Base-by-base conservation (phyloP, 2,888 invertebrate species). In the Bellardia pandia region DNA sequence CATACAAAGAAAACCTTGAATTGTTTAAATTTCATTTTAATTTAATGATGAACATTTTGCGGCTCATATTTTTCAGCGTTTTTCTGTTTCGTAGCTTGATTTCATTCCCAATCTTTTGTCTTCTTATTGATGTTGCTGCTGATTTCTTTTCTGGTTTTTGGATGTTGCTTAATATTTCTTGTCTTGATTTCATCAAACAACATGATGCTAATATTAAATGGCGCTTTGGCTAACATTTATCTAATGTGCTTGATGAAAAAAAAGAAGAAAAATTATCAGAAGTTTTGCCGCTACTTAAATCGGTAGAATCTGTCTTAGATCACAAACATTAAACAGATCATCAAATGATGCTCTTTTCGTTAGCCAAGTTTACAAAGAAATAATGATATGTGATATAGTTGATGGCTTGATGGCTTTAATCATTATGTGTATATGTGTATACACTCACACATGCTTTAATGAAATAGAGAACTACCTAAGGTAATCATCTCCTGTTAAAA, bases 1-100 rank as follows among this genome's bases (percentile, higher is more conserved):
- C 74, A 78, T 62, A 86, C 75, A 79, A 68, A 72, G 72, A 86
- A 79, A 86, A 86, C 88, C 88, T 88, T 88, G 88, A 86, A 79
- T 83, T 86, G 68, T 86, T 85, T 78, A 78, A 86, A 85, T 72
- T 88, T 88, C 62, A 77, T 82, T 86, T 85, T 85, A 85, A 83
- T 88, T 88, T 88, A 82, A 78, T 83, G 86, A 82, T 77, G 79
- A 88, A 85, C 84, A 79, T 79, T 84, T 80, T 80, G 79, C 51
- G 66, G 42, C 72, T 86, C 72, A 62, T 69, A 60, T 60, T 75
- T 53, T 62, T 72, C 33, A 66, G 53, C n/a, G 45, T 62, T 23
- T 68, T 23, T 68, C 6, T 56, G 42, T 51, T n/a, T 33, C 42
- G 3, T 51, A 45, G 51, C 8, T 16, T 51, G 9, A 37, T 40